Evolutionary conservation across 2,888 invertebrate genomes (phyloP).

Genomic region (Automeris io): DNA sequence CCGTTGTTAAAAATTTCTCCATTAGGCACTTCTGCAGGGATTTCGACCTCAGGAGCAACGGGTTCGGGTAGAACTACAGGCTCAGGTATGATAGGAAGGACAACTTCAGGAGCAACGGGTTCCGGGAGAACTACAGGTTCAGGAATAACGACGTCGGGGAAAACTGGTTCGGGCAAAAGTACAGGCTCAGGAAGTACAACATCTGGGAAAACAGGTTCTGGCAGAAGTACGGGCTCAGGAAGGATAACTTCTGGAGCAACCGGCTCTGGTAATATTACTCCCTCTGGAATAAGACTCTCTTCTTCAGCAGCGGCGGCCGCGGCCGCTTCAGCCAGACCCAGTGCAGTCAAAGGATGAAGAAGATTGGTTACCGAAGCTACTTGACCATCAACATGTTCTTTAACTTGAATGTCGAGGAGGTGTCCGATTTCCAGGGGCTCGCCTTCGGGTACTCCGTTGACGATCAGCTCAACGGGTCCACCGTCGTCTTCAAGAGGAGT

Average conservation of each 20-base stretch:
- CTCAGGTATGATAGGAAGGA: constrained; percentile 15
- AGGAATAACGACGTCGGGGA: constrained; percentile 15
- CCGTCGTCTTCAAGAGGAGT: constrained; percentile 25
- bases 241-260: constrained; percentile 13
- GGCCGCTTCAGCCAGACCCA: constrained; percentile 41
- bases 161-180: constrained; percentile 12
- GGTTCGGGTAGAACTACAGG: constrained; percentile 13
- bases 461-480: constrained; percentile 42
- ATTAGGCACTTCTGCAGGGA: constrained; percentile 17
- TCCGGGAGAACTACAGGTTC: constrained; percentile 13
- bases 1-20: constrained; percentile 54
- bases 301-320: constrained; percentile 22
- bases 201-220: constrained; percentile 16
- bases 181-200: constrained; percentile 17
- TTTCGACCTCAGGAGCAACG: constrained; percentile 15
- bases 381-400: constrained; percentile 36
- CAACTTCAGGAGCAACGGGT: constrained; percentile 10
- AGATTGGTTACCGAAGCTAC: constrained; percentile 32
- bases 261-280: constrained; percentile 15
- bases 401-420: constrained; percentile 39
- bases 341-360: constrained; percentile 43
- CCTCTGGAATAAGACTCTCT: constrained; percentile 9
- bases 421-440: constrained; percentile 39
- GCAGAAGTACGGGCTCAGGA: constrained; percentile 18
- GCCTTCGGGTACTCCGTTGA: constrained; percentile 48